A percentile compares a stretch with the other conserved stretches of the same genome.
phyloP scores from a whole-genome alignment of 1,140 invertebrate species.

The Acromyrmex echinatior region DNA sequence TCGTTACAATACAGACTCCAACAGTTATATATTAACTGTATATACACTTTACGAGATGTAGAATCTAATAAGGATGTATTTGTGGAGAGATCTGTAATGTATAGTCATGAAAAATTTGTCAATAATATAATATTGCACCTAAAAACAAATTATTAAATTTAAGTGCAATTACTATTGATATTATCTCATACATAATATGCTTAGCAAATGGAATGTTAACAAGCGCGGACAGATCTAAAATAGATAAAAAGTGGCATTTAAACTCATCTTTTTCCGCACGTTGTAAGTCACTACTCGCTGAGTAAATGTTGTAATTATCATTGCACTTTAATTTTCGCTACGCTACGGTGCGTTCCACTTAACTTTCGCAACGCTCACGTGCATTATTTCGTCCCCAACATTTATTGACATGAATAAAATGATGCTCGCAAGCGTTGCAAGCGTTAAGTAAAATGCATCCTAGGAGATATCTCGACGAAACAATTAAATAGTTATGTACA shows the following conservation, averaged over 20 bases:
- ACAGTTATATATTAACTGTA: not conserved
- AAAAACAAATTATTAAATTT: constrained; percentile 1
- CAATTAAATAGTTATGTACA: constrained; percentile 30
- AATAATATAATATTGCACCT: not conserved
- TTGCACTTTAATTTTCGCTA: not conserved
- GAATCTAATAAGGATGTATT: not conserved
- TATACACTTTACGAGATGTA: not conserved
- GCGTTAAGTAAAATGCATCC: too few species aligned
- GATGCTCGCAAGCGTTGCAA: too few species aligned
- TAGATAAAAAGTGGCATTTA: constrained; percentile 8
- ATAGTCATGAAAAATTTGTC: constrained; percentile 13
- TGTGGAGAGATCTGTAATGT: not conserved
- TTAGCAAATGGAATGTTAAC: constrained; percentile 38
- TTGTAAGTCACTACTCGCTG: constrained; percentile 7
- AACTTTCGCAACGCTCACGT: too few species aligned
- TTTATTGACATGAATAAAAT: too few species aligned
- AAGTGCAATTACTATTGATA: not conserved
- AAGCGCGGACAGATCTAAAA: constrained; percentile 36
- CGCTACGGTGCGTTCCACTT: too few species aligned
- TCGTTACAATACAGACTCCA: constrained; percentile 18
- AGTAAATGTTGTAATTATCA: constrained; percentile 3
- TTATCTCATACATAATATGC: not conserved
- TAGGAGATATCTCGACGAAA: constrained; percentile 16
- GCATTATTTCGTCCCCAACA: too few species aligned
- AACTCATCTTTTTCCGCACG: constrained; percentile 28